Evolutionary conservation across 2,888 invertebrate genomes (phyloP), one percentile per base, ranked within the genome.

Genomic region (Branchellion lobata): DNA sequence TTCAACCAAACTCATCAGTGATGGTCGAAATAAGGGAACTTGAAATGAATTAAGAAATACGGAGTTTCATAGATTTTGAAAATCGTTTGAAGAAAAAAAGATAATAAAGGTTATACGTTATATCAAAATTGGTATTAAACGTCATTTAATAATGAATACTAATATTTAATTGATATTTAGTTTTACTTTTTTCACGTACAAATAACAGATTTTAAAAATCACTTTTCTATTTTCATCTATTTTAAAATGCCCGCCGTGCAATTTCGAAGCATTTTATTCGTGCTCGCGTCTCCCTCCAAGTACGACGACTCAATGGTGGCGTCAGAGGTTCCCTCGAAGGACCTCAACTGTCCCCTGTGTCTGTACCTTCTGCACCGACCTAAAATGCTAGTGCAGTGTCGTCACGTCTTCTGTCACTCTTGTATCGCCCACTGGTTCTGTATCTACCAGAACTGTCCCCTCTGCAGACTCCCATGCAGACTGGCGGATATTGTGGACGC

Each of bases 361-460:
- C 77, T 77, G 21, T 77, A 77, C 53, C 29, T 77, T 33, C 8
- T 77, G 18, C 8, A 33, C 61, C 27, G 34, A 5, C 77, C 77
- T 8, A 77, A 76, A 57, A 24, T n/a, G 8, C 33, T 77, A 18
- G 27, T 24, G 2, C 65, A n/a, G 24, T 77, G 77, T 24, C 61
- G 77, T 21, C 77, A 77, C 36, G 53, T 31, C 65, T 77, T 77
- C 65, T 77, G 77, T 65, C 77, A 61, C 18, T 61, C 77, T 1
- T 77, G 77, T 34, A 77, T 77, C 57, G 77, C 24, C 34, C 77
- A 40, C 33, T 77, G 77, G 65, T 77, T 77, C 24, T 34, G 77
- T 14, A 53, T 77, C 1, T 65, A 34, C 40, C 2, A 53, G 61
- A 77, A 65, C 24, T 77, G 77, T 65, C 77, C 77, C 0, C 36